Conservation (phyloP, 2,113 vertebrate species). For the Ophiodon elongatus region DNA sequence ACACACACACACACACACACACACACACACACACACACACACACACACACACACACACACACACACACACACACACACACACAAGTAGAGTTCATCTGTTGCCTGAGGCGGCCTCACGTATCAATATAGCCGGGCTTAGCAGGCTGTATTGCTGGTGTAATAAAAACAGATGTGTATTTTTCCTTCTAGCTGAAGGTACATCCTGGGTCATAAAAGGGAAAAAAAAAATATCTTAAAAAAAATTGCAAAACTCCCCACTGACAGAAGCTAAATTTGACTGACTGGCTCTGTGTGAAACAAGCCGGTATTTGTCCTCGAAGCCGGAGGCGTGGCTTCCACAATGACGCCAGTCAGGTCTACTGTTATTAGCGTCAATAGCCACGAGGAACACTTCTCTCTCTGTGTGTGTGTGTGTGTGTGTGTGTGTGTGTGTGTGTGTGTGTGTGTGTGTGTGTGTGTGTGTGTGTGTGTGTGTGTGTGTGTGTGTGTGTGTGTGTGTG, state of each 20-base stretch:
- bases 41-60: background rate
- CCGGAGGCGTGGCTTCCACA: slow-evolving; percentile 2
- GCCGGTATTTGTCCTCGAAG: background rate
- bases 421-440: background rate
- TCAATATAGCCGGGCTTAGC: background rate
- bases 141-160: background rate
- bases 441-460: slow-evolving; percentile 9
- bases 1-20: background rate
- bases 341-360: slow-evolving; percentile 12
- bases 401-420: background rate
- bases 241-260: background rate
- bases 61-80: background rate
- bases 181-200: background rate
- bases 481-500: background rate
- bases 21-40: too few species aligned
- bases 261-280: slow-evolving; percentile 1
- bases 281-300: slow-evolving; percentile 30
- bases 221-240: slow-evolving; percentile 22
- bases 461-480: background rate
- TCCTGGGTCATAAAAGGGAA: background rate
- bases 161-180: background rate
- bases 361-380: slow-evolving; percentile 40
- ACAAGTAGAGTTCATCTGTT: background rate
- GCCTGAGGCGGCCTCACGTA: slow-evolving; percentile 9
- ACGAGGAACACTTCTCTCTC: slow-evolving; percentile 13